Evolutionary conservation across 1,140 invertebrate genomes (phyloP).

Genomic region (Cheumatopsyche charites): DNA sequence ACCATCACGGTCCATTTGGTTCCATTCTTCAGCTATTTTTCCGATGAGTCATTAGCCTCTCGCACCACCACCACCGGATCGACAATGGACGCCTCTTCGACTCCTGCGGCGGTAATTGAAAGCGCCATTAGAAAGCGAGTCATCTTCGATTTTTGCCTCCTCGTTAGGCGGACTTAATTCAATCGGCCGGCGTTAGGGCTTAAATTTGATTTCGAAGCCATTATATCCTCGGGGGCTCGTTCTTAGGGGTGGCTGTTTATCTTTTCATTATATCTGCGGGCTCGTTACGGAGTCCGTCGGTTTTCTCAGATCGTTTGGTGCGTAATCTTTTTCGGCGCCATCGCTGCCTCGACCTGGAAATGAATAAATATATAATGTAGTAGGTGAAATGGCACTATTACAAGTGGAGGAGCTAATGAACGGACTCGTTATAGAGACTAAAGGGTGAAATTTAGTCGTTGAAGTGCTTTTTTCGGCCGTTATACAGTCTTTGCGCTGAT

Average conservation of each 20-base stretch:
- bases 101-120: conserved; percentile 40
- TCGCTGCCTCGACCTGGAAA: conserved; percentile 25
- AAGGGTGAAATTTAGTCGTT: conserved; percentile 1
- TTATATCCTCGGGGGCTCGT: conserved; percentile 27
- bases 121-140: conserved; percentile 39
- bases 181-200: conserved; percentile 32
- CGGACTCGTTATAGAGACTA: conserved; percentile 1
- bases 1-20: conserved; percentile 42
- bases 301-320: conserved; percentile 33
- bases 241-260: conserved; percentile 36
- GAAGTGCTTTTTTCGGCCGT: not conserved
- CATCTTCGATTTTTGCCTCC: conserved; percentile 26
- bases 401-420: conserved; percentile 20
- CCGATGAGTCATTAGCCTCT: conserved; percentile 41
- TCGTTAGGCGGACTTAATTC: conserved; percentile 39
- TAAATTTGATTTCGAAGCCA: conserved; percentile 43
- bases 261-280: conserved; percentile 43
- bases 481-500: not conserved
- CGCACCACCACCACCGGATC: conserved; percentile 3
- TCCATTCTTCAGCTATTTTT: conserved; percentile 26
- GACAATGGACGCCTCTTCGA: conserved; percentile 18
- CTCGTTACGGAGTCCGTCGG: conserved; percentile 27
- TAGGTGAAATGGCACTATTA: conserved; percentile 31
- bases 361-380: conserved; percentile 33
- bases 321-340: conserved; percentile 32